These are phyloP conservation scores for Phalacrocorax carbo DNA, from an alignment of 2,113 vertebrate genomes.

Conservation along the genomic window DNA sequence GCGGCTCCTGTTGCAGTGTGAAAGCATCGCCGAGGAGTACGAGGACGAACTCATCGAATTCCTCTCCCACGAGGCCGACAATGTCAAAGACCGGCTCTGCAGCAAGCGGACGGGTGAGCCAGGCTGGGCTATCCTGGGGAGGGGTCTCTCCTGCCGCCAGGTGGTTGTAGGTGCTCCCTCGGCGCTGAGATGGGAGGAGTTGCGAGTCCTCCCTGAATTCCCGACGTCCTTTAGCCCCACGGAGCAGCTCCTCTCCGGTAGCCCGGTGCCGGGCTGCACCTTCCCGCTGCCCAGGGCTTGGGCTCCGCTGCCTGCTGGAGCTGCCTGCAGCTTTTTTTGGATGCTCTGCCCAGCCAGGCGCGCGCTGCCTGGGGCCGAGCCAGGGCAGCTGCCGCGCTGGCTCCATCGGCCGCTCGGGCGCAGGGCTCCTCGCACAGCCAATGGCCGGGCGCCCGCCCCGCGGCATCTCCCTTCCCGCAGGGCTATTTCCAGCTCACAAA, in stretches of 20 bases:
- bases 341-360: accelerated
- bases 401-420: background rate
- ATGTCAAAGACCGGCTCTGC: conserved; percentile 94
- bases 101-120: conserved; percentile 90
- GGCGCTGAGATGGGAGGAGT: background rate
- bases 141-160: too few relatives aligned
- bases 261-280: too few relatives aligned
- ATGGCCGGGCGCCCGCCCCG: background rate
- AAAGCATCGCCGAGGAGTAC: conserved; percentile 91
- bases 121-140: accelerated
- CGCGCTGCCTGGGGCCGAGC: background rate
- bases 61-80: conserved; percentile 87
- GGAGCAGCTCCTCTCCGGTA: too few relatives aligned
- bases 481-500: conserved; percentile 42
- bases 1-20: conserved; percentile 77
- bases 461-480: background rate
- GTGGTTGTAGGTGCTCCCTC: accelerated
- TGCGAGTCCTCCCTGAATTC: too few relatives aligned
- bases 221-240: accelerated
- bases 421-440: background rate
- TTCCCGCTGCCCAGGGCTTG: accelerated
- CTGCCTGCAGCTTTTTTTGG: background rate
- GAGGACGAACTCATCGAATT: conserved; percentile 97
- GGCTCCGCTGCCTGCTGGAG: background rate
- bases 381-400: background rate